Conservation (phyloP, 2,888 invertebrate genomes). For the Calameuta filiformis region DNA sequence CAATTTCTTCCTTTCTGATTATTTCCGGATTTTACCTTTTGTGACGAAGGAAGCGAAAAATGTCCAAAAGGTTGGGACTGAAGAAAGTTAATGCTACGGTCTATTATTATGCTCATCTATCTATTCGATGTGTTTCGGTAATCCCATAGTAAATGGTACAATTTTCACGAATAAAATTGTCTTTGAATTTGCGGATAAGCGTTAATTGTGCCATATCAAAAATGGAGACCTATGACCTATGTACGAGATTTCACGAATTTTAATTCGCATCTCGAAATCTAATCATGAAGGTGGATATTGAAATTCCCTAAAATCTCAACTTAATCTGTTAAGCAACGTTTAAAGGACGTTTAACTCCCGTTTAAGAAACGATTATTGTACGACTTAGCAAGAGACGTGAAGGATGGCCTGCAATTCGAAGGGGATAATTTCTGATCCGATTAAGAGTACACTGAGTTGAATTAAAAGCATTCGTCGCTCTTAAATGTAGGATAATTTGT, state of each 20-base stretch:
- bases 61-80: neutral
- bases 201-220: neutral
- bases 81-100: neutral
- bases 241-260: neutral
- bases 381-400: slow-evolving; percentile 10
- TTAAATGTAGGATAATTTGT: neutral
- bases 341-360: slow-evolving; percentile 10
- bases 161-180: neutral
- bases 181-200: neutral
- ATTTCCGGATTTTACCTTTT: neutral
- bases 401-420: slow-evolving; percentile 15
- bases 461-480: neutral
- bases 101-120: neutral
- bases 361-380: slow-evolving; percentile 17
- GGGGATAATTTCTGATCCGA: neutral
- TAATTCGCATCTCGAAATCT: neutral
- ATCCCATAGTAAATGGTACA: neutral
- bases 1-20: neutral
- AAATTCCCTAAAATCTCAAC: slow-evolving; percentile 5
- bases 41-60: neutral
- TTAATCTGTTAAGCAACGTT: neutral
- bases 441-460: neutral
- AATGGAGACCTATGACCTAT: neutral
- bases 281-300: neutral
- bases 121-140: neutral